Conservation (phyloP, 2,113 vertebrate genomes). For the Eptesicus fuscus region DNA sequence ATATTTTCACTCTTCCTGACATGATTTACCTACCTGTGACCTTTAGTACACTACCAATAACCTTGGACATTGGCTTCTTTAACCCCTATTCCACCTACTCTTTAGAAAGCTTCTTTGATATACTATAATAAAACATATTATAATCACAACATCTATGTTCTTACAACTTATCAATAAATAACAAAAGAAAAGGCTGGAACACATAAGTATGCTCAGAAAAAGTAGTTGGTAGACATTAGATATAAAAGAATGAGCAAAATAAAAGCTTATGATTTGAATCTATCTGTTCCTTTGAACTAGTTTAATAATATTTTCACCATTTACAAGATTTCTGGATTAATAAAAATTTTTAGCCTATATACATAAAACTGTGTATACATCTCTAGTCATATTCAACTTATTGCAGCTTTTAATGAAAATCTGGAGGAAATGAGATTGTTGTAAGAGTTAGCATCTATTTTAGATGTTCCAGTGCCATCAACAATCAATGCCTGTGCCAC, state of each 20-base stretch:
- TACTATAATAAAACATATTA: background rate
- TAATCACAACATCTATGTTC: background rate
- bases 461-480: background rate
- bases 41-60: background rate
- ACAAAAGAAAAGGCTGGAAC: background rate
- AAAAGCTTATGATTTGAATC: background rate
- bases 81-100: background rate
- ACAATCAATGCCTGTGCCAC: background rate
- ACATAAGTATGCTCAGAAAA: background rate
- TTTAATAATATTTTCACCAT: background rate
- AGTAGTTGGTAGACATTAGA: background rate
- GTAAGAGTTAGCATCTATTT: background rate
- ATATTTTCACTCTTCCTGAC: background rate
- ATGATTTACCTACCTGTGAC: background rate
- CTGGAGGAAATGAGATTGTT: background rate
- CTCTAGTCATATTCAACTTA: background rate
- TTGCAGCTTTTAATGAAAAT: background rate
- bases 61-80: background rate
- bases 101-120: background rate
- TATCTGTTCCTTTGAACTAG: conserved; percentile 22
- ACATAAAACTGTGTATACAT: background rate
- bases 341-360: background rate
- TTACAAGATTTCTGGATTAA: background rate
- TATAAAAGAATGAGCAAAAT: conserved; percentile 28
- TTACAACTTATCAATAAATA: conserved; percentile 20